Evolutionary conservation across 1,140 invertebrate species (phyloP).

Genomic region (Drosophila parvula): DNA sequence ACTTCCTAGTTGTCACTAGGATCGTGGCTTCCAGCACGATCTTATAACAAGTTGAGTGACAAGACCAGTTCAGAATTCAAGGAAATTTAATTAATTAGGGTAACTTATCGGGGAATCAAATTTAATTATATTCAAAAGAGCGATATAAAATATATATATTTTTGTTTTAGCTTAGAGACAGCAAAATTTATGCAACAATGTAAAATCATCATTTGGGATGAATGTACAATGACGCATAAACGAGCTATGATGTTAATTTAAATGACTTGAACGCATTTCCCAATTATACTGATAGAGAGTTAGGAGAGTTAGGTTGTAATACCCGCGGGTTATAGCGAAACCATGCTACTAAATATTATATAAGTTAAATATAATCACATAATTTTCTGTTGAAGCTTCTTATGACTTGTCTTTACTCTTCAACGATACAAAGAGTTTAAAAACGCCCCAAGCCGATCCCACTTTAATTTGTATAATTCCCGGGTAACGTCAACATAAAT

Average conservation of each 20-base stretch:
- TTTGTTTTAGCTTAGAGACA: too few relatives aligned
- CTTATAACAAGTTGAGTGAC: slow-evolving; percentile 7
- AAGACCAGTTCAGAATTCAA: slow-evolving; percentile 5
- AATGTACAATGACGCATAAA: background rate
- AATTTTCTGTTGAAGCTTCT: too few relatives aligned
- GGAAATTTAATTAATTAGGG: background rate
- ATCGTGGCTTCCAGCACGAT: slow-evolving; percentile 33
- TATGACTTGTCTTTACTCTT: background rate
- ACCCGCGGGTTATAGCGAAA: too few relatives aligned
- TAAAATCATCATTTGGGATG: background rate
- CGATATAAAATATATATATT: too few relatives aligned
- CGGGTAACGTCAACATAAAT: slow-evolving; percentile 37
- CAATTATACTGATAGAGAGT: too few relatives aligned
- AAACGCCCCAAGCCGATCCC: background rate
- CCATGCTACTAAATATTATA: background rate
- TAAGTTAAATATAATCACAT: background rate
- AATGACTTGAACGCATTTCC: too few relatives aligned
- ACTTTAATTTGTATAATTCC: slow-evolving; percentile 40
- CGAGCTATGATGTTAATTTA: background rate
- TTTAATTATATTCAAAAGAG: too few relatives aligned
- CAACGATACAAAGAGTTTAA: background rate
- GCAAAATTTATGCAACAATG: background rate
- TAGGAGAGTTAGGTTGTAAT: too few relatives aligned
- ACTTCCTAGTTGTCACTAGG: slow-evolving; percentile 11
- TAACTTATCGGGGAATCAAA: background rate